Conservation (phyloP, 2,797 vertebrate genomes). For the Orientallactaga sibirica region DNA sequence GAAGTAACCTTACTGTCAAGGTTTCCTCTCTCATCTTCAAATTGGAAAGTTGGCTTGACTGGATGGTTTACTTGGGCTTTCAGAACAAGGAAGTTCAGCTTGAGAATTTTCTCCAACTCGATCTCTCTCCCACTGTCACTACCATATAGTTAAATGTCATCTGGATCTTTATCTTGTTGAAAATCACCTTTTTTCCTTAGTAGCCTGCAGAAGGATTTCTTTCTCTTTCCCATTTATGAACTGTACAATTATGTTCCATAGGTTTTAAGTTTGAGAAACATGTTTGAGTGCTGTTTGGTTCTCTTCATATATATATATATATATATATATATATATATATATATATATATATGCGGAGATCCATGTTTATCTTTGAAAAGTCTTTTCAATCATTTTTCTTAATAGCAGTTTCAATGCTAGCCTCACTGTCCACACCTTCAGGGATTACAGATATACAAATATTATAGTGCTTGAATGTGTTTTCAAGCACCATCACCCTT, state of each 20-base stretch:
- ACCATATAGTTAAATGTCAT: neutral
- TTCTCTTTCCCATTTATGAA: constrained; percentile 62
- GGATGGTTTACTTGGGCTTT: neutral
- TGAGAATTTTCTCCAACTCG: constrained; percentile 46
- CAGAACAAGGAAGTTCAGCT: constrained; percentile 3
- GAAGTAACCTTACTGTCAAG: constrained; percentile 31
- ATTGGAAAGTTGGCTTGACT: neutral
- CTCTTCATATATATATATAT: neutral
- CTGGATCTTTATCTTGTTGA: neutral
- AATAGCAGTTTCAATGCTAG: constrained; percentile 46
- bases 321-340: constrained; percentile 19
- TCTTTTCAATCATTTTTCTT: constrained; percentile 40
- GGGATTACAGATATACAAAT: neutral
- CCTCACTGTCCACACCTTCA: constrained; percentile 53
- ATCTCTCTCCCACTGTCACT: neutral
- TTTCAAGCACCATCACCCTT: constrained; percentile 40
- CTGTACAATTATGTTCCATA: neutral
- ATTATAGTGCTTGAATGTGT: constrained; percentile 12
- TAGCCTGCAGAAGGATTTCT: neutral
- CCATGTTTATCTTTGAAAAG: constrained; percentile 55
- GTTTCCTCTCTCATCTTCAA: constrained; percentile 30
- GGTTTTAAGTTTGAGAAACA: constrained; percentile 40
- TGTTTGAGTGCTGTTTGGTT: constrained; percentile 49
- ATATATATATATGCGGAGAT: constrained; percentile 2
- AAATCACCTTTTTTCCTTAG: constrained; percentile 29